Percentiles rank a stretch among this genome's conserved stretches.
Evolutionary conservation across 2,888 invertebrate species (phyloP).

Genomic region (Monoplex corrugatus): DNA sequence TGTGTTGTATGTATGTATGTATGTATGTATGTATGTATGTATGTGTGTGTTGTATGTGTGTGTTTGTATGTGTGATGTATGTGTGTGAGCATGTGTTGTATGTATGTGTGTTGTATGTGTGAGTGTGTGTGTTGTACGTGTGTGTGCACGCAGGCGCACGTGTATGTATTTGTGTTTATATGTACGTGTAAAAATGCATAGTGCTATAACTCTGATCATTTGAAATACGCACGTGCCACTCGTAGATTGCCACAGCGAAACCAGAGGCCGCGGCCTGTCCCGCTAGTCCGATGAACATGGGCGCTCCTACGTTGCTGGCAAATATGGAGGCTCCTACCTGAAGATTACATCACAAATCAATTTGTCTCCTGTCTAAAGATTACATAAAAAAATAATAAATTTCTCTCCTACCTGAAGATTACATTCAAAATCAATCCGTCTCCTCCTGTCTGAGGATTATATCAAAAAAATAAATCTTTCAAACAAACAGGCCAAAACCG

Average conservation of each 20-base stretch:
- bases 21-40: background rate
- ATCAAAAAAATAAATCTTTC: too few relatives aligned
- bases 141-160: too few relatives aligned
- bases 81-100: background rate
- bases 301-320: conserved; percentile 76
- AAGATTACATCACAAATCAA: background rate
- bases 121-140: background rate
- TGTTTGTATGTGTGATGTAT: too few relatives aligned
- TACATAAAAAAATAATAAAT: too few relatives aligned
- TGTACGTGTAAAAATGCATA: too few relatives aligned
- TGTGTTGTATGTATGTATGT: background rate
- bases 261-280: conserved; percentile 76
- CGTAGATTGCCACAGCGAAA: conserved; percentile 76
- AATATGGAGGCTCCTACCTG: conserved; percentile 67
- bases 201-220: too few relatives aligned
- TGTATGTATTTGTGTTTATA: too few relatives aligned
- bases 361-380: too few relatives aligned
- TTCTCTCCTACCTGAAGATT: too few relatives aligned
- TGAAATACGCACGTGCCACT: conserved; percentile 75
- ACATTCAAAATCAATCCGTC: too few relatives aligned
- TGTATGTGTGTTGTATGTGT: background rate
- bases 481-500: too few relatives aligned
- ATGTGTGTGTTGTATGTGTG: background rate
- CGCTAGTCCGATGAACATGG: conserved; percentile 77
- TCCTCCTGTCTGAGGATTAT: too few relatives aligned